Base-by-base conservation (phyloP, 2,888 invertebrate species). In the Mythimna ferrago region DNA sequence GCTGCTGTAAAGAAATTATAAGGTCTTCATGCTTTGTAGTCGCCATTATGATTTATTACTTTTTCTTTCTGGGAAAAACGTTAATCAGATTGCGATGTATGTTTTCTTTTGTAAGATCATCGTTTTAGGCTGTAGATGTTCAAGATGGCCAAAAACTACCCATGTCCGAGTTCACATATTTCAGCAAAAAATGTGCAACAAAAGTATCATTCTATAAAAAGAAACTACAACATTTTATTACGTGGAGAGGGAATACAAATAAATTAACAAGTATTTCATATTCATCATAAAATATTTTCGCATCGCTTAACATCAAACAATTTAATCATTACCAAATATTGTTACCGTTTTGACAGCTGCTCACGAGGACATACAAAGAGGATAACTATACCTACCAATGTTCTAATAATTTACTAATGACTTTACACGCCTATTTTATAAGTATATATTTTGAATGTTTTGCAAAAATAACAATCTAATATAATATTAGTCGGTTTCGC, bases 1-100 rank as follows among this genome's bases (percentile, higher is more conserved):
- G 84, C 78, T 76, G 81, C 78, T 80, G 81, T 78, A 66, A 77
- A 80, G 70, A 76, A 75, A 84, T 86, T 76, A 80, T 67, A 73
- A 65, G 76, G 65, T 66, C 73, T 80, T 83, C 74, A 83, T 83
- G 76, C 66, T 79, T 73, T 64, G 56, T 57, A 66, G 53, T 58
- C 44, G 14, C 58, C 32, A 60, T 57, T 69, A 73, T 57, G 41
- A 73, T 67, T 76, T 73, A 67, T 58, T 70, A 32, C 38, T 70
- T 38, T 64, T 54, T 53, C 53, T 41, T 9, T 35, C 26, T 1
- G 35, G 2, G 5, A 66, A 1, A 6, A 35, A 44, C 11, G 6
- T n/a, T 4, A 2, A 60, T 9, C 38, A 44, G 21, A 41, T 11
- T 41, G 16, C 48, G 48, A 48, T 48, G 19, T 48, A 48, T 16